Conservation (phyloP, 2,797 vertebrate species). For the Masticophis lateralis region DNA sequence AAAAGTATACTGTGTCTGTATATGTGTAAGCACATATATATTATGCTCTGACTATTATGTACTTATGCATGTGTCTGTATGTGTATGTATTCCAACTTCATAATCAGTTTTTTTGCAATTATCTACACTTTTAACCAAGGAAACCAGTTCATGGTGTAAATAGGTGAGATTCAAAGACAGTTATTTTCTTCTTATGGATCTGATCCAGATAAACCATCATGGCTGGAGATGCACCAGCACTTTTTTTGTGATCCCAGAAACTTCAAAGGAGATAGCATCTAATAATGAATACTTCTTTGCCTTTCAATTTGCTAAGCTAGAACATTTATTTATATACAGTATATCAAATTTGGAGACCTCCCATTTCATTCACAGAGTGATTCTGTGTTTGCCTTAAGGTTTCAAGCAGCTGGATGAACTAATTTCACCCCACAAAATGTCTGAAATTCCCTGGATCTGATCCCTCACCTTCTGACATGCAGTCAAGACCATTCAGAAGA, state of each 20-base stretch:
- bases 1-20: background rate
- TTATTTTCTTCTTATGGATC: background rate
- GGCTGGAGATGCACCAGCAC: background rate
- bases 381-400: background rate
- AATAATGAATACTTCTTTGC: background rate
- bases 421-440: background rate
- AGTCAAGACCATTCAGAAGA: background rate
- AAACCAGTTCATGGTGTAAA: background rate
- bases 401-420: background rate
- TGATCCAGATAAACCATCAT: background rate
- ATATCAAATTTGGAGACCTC: background rate
- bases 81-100: background rate
- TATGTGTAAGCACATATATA: background rate
- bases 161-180: background rate
- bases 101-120: background rate
- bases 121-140: background rate
- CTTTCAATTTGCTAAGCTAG: background rate
- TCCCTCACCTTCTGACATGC: background rate
- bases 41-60: background rate
- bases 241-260: background rate
- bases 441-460: background rate
- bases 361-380: background rate
- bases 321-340: background rate
- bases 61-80: background rate
- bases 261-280: background rate